Evolutionary conservation across 1,140 invertebrate species (phyloP).

Genomic region (Philotrypesis tridentata): DNA sequence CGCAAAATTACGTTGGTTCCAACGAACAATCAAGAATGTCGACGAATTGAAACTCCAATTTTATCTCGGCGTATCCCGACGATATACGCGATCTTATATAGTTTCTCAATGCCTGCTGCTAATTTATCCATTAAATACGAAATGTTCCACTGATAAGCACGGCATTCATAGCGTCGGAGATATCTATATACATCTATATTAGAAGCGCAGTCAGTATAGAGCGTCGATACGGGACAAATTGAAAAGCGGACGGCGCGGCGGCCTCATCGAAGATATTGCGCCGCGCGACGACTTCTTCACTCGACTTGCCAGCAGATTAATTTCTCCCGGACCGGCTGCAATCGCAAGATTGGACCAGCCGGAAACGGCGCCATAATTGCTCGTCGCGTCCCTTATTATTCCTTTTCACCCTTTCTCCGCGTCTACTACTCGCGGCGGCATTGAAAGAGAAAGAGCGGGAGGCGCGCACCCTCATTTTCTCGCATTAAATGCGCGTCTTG

Average conservation of each 20-base stretch:
- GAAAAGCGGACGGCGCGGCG: conserved; percentile 46
- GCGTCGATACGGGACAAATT: conserved; percentile 46
- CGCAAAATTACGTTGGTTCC: neutral
- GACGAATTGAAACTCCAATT: neutral
- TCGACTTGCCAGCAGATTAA: conserved; percentile 64
- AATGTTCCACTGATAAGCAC: no score
- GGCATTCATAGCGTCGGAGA: neutral
- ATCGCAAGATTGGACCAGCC: conserved; percentile 46
- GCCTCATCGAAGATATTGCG: conserved; percentile 57
- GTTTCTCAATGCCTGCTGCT: no score
- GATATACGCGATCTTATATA: no score
- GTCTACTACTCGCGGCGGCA: conserved; percentile 13
- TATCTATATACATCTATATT: neutral
- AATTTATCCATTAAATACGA: no score
- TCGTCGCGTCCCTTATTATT: conserved; percentile 23
- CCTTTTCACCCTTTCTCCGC: conserved; percentile 35
- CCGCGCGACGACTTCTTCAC: conserved; percentile 55
- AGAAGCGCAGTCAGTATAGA: no score
- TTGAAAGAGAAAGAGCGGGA: neutral
- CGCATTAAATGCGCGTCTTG: conserved; percentile 39
- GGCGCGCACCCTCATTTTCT: conserved; percentile 27
- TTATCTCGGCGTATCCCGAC: neutral
- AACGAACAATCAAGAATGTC: neutral
- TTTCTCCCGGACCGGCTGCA: conserved; percentile 49
- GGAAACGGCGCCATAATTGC: conserved; percentile 43